phyloP scores from a whole-genome alignment of 2,797 vertebrate genomes.

The Acridotheres tristis region DNA sequence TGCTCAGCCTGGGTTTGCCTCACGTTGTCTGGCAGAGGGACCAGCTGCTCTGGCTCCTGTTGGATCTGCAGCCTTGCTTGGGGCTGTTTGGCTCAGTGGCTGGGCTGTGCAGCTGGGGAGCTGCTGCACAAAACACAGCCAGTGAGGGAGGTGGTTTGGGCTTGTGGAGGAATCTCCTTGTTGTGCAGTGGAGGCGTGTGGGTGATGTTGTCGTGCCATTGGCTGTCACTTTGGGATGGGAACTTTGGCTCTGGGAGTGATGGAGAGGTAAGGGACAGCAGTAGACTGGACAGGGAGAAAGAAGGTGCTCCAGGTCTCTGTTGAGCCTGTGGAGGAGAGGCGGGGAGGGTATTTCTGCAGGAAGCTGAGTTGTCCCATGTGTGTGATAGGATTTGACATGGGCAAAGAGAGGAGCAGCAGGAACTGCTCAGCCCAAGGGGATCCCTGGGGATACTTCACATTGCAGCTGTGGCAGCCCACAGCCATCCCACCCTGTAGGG shows the following conservation, averaged over 20 bases:
- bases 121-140: not conserved
- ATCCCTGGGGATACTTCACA: not conserved
- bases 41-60: not conserved
- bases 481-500: not conserved
- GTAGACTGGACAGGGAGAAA: not conserved
- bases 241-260: not conserved
- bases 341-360: not conserved
- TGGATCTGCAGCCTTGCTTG: accelerated
- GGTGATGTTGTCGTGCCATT: not conserved
- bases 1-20: not conserved
- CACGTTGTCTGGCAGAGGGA: accelerated
- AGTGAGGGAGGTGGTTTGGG: not conserved
- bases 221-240: not conserved
- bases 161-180: not conserved
- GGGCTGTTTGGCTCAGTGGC: not conserved
- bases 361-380: not conserved
- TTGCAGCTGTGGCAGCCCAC: not conserved
- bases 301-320: not conserved
- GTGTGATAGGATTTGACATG: not conserved
- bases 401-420: not conserved
- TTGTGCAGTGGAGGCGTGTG: accelerated
- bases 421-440: not conserved
- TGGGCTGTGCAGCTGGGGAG: not conserved
- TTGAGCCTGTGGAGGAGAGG: not conserved
- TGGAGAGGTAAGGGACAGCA: not conserved